These are phyloP conservation scores for Drosophila seclusa DNA, from an alignment of 2,888 invertebrate species.

Conservation along the genomic window DNA sequence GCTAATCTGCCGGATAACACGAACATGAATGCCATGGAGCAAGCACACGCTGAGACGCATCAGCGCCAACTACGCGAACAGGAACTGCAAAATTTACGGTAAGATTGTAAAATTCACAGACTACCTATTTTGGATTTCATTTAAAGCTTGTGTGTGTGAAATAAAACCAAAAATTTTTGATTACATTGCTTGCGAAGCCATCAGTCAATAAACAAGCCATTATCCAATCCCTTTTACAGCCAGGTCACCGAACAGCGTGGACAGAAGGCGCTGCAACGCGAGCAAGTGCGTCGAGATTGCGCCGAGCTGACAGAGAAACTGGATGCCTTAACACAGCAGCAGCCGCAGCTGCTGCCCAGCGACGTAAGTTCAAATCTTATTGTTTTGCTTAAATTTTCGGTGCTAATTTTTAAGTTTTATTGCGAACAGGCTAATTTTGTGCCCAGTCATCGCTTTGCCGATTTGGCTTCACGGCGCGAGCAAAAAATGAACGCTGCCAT, in stretches of 20 bases:
- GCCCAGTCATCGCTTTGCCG: conserved; percentile 84
- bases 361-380: conserved; percentile 66
- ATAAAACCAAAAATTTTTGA: neutral
- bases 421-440: conserved; percentile 83
- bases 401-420: neutral
- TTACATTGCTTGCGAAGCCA: neutral
- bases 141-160: neutral
- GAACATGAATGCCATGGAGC: conserved; percentile 78
- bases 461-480: conserved; percentile 85
- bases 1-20: conserved; percentile 64
- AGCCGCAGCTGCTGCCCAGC: conserved; percentile 68
- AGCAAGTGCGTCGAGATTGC: conserved; percentile 86
- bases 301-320: conserved; percentile 85
- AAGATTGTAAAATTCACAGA: neutral
- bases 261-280: conserved; percentile 86
- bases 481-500: conserved; percentile 86
- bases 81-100: conserved; percentile 74
- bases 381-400: neutral
- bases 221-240: conserved; percentile 54
- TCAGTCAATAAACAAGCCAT: neutral
- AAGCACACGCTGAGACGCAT: conserved; percentile 75
- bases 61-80: conserved; percentile 62
- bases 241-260: conserved; percentile 83
- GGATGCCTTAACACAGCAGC: conserved; percentile 84
- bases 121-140: neutral